These are phyloP conservation scores for Drosophila kuntzei DNA, from an alignment of 2,888 invertebrate genomes.

Conservation along the genomic window DNA sequence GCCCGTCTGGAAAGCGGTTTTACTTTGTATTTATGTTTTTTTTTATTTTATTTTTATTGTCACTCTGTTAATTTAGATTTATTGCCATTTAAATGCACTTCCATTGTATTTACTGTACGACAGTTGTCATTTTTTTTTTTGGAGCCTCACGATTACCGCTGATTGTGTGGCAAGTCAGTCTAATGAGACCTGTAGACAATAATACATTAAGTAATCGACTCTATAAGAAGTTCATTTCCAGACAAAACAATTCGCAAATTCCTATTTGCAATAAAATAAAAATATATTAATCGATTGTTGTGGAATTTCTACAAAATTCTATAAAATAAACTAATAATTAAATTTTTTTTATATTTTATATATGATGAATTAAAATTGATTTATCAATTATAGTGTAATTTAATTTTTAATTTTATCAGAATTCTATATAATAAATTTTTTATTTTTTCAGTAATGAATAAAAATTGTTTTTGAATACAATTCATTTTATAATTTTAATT, in stretches of 20 bases:
- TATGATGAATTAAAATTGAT: no score
- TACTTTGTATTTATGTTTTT: slow-evolving; percentile 22
- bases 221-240: background rate
- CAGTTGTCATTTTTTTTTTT: slow-evolving; percentile 29
- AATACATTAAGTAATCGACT: slow-evolving; percentile 2
- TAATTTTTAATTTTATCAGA: no score
- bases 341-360: no score
- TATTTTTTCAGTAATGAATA: no score
- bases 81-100: slow-evolving; percentile 70
- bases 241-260: background rate
- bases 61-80: slow-evolving; percentile 74
- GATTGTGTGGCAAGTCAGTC: slow-evolving; percentile 39
- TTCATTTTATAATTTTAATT: no score
- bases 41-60: slow-evolving; percentile 56
- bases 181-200: slow-evolving; percentile 44
- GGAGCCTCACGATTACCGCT: slow-evolving; percentile 37
- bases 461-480: no score
- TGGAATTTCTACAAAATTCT: no score
- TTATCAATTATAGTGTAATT: no score
- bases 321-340: no score
- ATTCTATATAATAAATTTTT: no score
- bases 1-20: slow-evolving; percentile 61
- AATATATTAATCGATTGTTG: no score
- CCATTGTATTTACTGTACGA: slow-evolving; percentile 57
- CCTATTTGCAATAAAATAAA: background rate